Base-by-base conservation (phyloP, 2,797 vertebrate genomes). In the Macropus fuliginosus region DNA sequence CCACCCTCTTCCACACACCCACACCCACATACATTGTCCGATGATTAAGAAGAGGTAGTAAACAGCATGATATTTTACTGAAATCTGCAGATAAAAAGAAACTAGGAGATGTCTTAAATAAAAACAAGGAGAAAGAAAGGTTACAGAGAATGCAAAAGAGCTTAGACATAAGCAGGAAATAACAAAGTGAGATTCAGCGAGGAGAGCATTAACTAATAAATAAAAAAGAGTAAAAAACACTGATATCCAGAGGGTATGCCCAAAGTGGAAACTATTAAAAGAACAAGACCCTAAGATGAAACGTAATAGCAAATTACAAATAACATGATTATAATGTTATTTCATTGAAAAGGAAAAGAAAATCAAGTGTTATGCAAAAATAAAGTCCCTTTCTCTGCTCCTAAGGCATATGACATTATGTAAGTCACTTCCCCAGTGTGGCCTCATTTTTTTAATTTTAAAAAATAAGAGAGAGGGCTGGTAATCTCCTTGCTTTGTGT, bases 111-210 rank as follows among this genome's bases (percentile, higher is more conserved):
- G 34, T 94, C 92, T 91, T 55, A 54, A 94, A 92, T 55, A 92
- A 2, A 54, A 91, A 57, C 4, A 62, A 28, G n/a, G 62, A 16
- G 34, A 90, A n/a, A 12, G 52, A 8, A 92, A 9, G 28, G 50
- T 92, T 18, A 5, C 4, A 54, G 46, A 31, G 31, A 56, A 94
- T 3, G 8, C 52, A 74, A 93, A 92, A 90, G 62, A 5, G n/a
- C 96, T 91, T 90, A 46, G 89, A 94, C 62, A 13, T 31, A 10
- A 93, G n/a, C 57, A 94, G 62, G 50, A 96, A 95, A 96, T 93
- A 94, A 92, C 5, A 90, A 96, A 92, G 95, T 91, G 40, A 95
- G 56, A 93, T 90, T 91, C 54, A 31, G 54, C n/a, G 55, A 81
- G 91, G 29, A 66, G 57, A 90, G 74, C n/a, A 89, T 54, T 94